Conservation (phyloP, 2,888 invertebrate species). For the Gymnocheta viridis region DNA sequence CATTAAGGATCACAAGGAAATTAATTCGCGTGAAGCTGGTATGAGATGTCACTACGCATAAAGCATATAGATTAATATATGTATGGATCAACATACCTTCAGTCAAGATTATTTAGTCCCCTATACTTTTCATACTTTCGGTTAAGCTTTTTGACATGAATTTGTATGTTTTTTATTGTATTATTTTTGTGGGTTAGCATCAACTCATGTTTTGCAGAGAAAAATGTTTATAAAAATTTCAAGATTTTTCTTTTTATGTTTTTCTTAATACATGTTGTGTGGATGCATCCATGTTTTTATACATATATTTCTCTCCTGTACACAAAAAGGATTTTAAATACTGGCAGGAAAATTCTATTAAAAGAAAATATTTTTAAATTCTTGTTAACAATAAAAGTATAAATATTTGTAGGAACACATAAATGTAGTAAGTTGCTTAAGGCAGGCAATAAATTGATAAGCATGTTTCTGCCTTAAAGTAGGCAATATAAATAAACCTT, state of each 20-base stretch:
- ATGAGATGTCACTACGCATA: not conserved
- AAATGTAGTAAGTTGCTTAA: not conserved
- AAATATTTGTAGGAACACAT: not conserved
- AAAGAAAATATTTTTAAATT: not conserved
- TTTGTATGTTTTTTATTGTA: not conserved
- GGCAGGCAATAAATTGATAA: not conserved
- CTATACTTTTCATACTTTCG: slow-evolving; percentile 12
- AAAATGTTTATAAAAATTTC: not conserved
- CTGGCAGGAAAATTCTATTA: slow-evolving; percentile 19
- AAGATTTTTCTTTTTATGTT: not conserved
- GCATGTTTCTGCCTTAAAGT: slow-evolving; percentile 1
- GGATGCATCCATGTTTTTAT: not conserved
- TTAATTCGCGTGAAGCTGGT: not conserved
- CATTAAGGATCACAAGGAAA: not conserved
- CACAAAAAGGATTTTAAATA: not conserved
- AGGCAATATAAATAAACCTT: slow-evolving; percentile 10
- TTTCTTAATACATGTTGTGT: not conserved
- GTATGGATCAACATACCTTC: slow-evolving; percentile 10
- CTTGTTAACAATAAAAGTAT: not conserved
- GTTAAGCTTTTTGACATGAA: slow-evolving; percentile 39
- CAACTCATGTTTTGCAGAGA: not conserved
- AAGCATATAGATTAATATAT: no score
- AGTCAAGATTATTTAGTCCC: slow-evolving; percentile 5
- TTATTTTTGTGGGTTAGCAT: not conserved
- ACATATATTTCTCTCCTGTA: slow-evolving; percentile 9